Evolutionary conservation across 2,888 invertebrate species (phyloP).

Genomic region (Cylloceria caligata): DNA sequence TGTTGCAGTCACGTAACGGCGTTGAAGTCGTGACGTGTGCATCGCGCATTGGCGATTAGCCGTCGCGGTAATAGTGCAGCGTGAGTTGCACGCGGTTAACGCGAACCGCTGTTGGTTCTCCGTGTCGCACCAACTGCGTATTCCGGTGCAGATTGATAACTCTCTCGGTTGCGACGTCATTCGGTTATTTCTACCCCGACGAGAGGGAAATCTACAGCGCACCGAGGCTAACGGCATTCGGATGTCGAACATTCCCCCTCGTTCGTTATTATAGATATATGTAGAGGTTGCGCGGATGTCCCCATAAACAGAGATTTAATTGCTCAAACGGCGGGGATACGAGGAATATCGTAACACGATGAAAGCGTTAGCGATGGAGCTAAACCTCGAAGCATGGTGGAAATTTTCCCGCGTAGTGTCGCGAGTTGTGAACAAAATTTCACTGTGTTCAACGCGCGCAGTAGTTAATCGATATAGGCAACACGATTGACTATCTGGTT

Average conservation of each 20-base stretch:
- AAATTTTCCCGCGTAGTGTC: slow-evolving; percentile 35
- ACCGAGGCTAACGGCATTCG: slow-evolving; percentile 60
- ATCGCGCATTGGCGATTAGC: slow-evolving; percentile 50
- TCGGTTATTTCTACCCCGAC: slow-evolving; percentile 10
- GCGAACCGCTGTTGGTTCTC: slow-evolving; percentile 17
- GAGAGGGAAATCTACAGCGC: slow-evolving; percentile 21
- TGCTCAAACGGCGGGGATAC: slow-evolving; percentile 41
- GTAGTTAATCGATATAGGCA: not conserved
- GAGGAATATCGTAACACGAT: slow-evolving; percentile 31
- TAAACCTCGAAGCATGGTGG: slow-evolving; percentile 6
- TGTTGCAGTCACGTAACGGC: not conserved
- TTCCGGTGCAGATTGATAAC: slow-evolving; percentile 52
- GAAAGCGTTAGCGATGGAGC: slow-evolving; percentile 11
- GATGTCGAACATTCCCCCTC: slow-evolving; percentile 65
- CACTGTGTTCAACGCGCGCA: not conserved
- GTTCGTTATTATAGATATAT: slow-evolving; percentile 26
- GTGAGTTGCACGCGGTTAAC: slow-evolving; percentile 34
- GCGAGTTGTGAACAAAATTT: slow-evolving; percentile 16
- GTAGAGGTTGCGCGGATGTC: slow-evolving; percentile 30
- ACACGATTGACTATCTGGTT: not conserved
- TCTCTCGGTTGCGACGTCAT: slow-evolving; percentile 37
- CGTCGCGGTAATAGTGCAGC: slow-evolving; percentile 47
- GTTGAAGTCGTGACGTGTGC: not conserved
- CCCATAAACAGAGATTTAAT: slow-evolving; percentile 63
- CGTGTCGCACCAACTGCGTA: not conserved